Evolutionary conservation across 2,113 vertebrate genomes (phyloP).

Genomic region (Leiothrix lutea): DNA sequence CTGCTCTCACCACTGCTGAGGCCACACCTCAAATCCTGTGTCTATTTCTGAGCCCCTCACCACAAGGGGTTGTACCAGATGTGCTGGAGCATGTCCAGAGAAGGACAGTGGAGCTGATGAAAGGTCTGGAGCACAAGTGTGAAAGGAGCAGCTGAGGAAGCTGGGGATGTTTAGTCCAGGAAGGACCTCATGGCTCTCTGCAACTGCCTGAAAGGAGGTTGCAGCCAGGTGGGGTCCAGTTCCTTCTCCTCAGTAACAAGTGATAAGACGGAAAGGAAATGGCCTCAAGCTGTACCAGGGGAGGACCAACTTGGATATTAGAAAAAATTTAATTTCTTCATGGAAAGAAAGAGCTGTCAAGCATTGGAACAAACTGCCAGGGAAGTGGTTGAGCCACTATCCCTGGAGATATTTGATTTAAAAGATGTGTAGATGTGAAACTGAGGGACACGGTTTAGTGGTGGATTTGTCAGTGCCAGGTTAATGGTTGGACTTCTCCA

Average conservation of each 20-base stretch:
- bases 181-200: neutral
- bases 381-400: neutral
- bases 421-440: neutral
- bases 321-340: neutral
- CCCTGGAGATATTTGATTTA: neutral
- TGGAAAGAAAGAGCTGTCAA: neutral
- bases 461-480: neutral
- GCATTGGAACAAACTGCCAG: neutral
- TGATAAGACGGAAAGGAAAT: neutral
- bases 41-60: neutral
- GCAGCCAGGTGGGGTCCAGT: neutral
- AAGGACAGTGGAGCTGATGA: neutral
- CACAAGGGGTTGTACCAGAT: neutral
- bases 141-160: neutral
- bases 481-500: neutral
- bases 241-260: neutral
- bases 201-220: no score
- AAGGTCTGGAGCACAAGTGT: neutral
- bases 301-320: neutral
- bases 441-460: neutral
- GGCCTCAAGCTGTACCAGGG: neutral
- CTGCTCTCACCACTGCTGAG: neutral
- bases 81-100: neutral
- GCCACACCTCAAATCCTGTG: neutral
- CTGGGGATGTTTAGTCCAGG: neutral